Conservation (phyloP, 2,113 vertebrate genomes). For the Scatophagus argus region DNA sequence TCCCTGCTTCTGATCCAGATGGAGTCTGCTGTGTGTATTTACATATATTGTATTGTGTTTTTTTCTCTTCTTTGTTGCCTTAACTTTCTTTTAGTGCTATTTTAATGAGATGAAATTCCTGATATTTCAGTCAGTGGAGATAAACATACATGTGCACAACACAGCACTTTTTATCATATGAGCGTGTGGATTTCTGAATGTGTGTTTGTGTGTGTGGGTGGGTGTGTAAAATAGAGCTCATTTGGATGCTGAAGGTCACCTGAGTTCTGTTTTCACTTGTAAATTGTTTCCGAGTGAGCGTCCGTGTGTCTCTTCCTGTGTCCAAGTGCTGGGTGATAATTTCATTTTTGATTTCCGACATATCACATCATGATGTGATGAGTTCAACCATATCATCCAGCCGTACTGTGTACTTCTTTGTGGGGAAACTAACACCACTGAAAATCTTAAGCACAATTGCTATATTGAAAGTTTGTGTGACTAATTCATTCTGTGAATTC, state of each 20-base stretch:
- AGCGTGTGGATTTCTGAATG: not conserved
- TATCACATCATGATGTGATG: not conserved
- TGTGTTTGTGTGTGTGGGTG: conserved; percentile 15
- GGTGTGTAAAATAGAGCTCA: not conserved
- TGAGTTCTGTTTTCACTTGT: not conserved
- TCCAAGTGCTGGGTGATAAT: not conserved
- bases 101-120: conserved; percentile 30
- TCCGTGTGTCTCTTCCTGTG: not conserved
- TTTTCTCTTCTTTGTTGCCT: conserved; percentile 55
- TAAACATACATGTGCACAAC: conserved; percentile 57
- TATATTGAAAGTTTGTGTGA: conserved; percentile 41
- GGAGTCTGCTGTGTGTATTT: not conserved
- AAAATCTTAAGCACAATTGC: conserved; percentile 41
- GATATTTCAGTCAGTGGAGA: conserved; percentile 28
- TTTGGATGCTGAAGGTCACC: not conserved
- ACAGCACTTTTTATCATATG: conserved; percentile 64
- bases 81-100: conserved; percentile 50
- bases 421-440: conserved; percentile 25
- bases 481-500: conserved; percentile 9
- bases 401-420: not conserved
- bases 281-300: not conserved
- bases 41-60: conserved; percentile 15
- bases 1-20: not conserved
- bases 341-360: not conserved
- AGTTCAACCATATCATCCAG: not conserved